Evolutionary conservation across 2,797 vertebrate genomes (phyloP).

Genomic region (Muscicapa striata): DNA sequence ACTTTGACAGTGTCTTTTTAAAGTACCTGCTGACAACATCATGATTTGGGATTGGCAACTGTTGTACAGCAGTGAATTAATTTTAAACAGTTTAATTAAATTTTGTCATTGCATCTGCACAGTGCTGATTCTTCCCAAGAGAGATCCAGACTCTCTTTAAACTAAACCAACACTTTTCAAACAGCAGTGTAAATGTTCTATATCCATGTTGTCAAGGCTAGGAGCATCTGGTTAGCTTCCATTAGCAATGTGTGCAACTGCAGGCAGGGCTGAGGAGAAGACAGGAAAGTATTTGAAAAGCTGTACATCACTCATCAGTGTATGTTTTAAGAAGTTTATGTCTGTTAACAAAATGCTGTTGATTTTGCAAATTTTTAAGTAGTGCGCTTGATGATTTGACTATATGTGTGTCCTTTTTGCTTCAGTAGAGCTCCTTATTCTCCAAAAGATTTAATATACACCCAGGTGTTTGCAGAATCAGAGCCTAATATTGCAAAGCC

Average conservation of each 20-base stretch:
- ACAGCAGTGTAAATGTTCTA: background rate
- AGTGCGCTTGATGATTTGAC: background rate
- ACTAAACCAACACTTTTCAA: background rate
- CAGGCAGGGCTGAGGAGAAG: constrained; percentile 27
- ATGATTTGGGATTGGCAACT: background rate
- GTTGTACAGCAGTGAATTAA: background rate
- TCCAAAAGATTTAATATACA: background rate
- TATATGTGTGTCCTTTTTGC: background rate
- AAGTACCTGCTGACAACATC: background rate
- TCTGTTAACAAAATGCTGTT: constrained; percentile 24
- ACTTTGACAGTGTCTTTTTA: constrained; percentile 3
- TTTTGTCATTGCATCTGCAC: background rate
- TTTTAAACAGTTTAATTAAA: background rate
- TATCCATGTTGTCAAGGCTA: background rate
- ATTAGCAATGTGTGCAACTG: constrained; percentile 18
- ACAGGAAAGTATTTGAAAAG: background rate
- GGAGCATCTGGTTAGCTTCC: constrained; percentile 27
- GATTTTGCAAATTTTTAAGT: background rate
- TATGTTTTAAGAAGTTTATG: constrained; percentile 64
- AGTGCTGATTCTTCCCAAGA: background rate
- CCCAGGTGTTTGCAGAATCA: background rate
- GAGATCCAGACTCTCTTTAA: background rate
- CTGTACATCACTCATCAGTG: background rate
- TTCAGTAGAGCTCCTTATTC: background rate
- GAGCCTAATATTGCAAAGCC: constrained; percentile 56